Evolutionary conservation across 2,888 invertebrate species (phyloP).

Genomic region (Drosophila histrio): DNA sequence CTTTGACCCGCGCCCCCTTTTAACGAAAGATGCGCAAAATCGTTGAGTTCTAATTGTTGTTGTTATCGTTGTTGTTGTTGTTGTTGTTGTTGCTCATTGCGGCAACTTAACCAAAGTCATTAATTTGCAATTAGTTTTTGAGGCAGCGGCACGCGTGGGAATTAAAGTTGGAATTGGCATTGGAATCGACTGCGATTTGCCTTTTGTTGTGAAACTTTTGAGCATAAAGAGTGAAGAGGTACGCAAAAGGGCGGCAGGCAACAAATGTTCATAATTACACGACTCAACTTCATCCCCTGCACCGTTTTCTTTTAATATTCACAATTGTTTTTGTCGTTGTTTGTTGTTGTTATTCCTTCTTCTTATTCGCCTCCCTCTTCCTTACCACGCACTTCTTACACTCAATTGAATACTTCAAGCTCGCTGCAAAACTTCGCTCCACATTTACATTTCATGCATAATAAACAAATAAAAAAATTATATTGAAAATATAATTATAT

Average conservation of each 20-base stretch:
- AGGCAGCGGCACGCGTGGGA: slow-evolving; percentile 72
- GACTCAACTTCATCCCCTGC: background rate
- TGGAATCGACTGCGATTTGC: slow-evolving; percentile 60
- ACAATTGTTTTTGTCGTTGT: slow-evolving; percentile 37
- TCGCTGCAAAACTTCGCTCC: slow-evolving; percentile 61
- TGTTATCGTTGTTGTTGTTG: slow-evolving; percentile 22
- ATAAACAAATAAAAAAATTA: slow-evolving; percentile 60
- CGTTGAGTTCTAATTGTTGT: slow-evolving; percentile 52
- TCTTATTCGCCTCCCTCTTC: background rate
- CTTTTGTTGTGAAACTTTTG: slow-evolving; percentile 42
- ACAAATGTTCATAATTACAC: slow-evolving; percentile 55
- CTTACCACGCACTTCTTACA: slow-evolving; percentile 40
- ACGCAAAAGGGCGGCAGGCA: slow-evolving; percentile 24
- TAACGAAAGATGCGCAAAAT: slow-evolving; percentile 58
- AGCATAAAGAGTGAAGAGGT: slow-evolving; percentile 6
- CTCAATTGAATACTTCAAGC: slow-evolving; percentile 76
- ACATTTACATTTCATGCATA: slow-evolving; percentile 74
- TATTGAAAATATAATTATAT: rapidly evolving
- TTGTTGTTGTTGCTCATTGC: slow-evolving; percentile 36
- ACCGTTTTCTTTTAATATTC: slow-evolving; percentile 60
- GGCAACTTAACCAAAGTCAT: slow-evolving; percentile 67
- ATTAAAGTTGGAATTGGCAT: slow-evolving; percentile 56
- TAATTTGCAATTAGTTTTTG: slow-evolving; percentile 77
- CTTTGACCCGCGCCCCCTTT: slow-evolving; percentile 16
- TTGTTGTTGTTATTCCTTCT: slow-evolving; percentile 18